phyloP scores from a whole-genome alignment of 2,797 vertebrate genomes.

The Takifugu ocellatus region DNA sequence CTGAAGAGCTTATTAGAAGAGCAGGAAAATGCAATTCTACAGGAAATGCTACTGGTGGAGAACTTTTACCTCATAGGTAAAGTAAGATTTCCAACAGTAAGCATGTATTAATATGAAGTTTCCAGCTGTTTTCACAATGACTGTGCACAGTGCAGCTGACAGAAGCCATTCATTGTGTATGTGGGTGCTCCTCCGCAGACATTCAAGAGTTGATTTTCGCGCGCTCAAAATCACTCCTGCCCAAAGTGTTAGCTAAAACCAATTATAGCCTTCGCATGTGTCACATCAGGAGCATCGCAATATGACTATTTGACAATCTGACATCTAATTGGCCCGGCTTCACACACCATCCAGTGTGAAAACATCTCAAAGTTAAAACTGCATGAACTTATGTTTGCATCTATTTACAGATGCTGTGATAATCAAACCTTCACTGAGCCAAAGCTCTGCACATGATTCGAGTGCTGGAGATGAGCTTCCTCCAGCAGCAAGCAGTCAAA shows the following conservation, averaged over 20 bases:
- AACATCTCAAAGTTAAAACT: too few relatives aligned
- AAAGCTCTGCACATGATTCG: slow-evolving; percentile 7
- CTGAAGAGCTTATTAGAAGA: slow-evolving; percentile 17
- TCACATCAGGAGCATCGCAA: too few relatives aligned
- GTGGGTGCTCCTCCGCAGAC: too few relatives aligned
- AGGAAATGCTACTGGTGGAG: slow-evolving; percentile 53
- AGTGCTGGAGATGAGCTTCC: slow-evolving; percentile 4
- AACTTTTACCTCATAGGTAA: slow-evolving; percentile 55
- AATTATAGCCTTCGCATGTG: too few relatives aligned
- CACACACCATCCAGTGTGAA: too few relatives aligned
- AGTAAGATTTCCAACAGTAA: not conserved
- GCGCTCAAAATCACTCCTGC: too few relatives aligned
- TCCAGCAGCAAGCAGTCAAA: slow-evolving; percentile 49
- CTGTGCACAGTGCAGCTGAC: too few relatives aligned
- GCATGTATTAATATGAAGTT: not conserved
- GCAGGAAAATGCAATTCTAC: not conserved
- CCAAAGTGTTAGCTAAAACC: not conserved
- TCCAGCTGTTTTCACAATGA: not conserved
- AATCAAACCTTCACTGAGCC: slow-evolving; percentile 35
- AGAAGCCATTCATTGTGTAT: too few relatives aligned
- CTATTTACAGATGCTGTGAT: slow-evolving; percentile 57
- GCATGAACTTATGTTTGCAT: slow-evolving; percentile 2
- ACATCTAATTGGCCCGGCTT: too few relatives aligned
- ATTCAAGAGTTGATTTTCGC: too few relatives aligned
- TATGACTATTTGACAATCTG: too few relatives aligned